Percentiles rank a stretch among this genome's conserved stretches.
These are phyloP conservation scores for Papilio dardanus DNA, from an alignment of 1,140 invertebrate species.

Conservation along the genomic window DNA sequence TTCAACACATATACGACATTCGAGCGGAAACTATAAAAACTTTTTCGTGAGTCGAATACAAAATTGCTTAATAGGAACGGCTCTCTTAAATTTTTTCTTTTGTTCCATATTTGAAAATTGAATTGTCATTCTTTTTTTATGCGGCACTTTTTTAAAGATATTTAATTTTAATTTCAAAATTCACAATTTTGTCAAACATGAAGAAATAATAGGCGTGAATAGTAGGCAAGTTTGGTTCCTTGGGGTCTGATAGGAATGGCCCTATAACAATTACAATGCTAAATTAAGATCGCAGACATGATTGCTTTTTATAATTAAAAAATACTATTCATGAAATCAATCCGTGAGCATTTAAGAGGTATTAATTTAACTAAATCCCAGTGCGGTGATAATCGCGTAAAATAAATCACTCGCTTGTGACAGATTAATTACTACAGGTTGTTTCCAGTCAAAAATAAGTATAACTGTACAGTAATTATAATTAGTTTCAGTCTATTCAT, in stretches of 20 bases:
- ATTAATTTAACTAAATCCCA: not conserved
- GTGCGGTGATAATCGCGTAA: not conserved
- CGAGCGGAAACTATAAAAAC: constrained; percentile 60
- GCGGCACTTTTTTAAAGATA: not conserved
- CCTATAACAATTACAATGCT: not conserved
- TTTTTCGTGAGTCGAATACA: constrained; percentile 43
- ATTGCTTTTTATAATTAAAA: not conserved
- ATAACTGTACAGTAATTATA: not conserved
- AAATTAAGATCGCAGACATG: not conserved
- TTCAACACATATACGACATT: constrained; percentile 43
- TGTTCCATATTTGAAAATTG: constrained; percentile 31
- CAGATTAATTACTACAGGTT: not conserved
- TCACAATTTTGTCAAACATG: not conserved
- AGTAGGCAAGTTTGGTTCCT: not conserved
- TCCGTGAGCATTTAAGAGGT: not conserved
- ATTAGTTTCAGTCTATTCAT: not conserved
- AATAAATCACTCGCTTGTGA: not conserved
- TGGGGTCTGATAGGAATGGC: not conserved
- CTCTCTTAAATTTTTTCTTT: constrained; percentile 20
- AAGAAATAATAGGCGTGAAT: not conserved
- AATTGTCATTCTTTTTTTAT: not conserved
- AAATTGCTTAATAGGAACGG: constrained; percentile 29
- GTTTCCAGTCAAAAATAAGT: not conserved
- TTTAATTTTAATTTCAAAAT: not conserved
- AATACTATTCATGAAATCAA: not conserved